A percentile compares a stretch with the other conserved stretches of the same genome.
These are phyloP conservation scores for Andricus grossulariae DNA, from an alignment of 1,140 invertebrate species.

Conservation along the genomic window DNA sequence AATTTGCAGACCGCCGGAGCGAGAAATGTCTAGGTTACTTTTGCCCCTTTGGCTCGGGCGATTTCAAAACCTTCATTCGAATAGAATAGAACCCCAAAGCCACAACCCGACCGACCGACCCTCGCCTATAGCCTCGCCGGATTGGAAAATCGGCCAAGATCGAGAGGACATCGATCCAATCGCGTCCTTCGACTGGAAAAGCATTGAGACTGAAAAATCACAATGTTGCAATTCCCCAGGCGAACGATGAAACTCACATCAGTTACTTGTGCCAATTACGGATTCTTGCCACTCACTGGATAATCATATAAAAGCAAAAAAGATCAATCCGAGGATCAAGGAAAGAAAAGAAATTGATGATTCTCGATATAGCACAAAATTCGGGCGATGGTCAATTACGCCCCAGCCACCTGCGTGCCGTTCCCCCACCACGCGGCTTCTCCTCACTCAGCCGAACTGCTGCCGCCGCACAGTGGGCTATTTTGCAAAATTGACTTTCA, in stretches of 20 bases:
- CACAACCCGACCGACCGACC: not conserved
- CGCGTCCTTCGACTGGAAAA: conserved; percentile 10
- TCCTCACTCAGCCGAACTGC: too few species aligned
- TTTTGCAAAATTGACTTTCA: too few species aligned
- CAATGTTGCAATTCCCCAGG: not conserved
- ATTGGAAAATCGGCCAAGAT: conserved; percentile 43
- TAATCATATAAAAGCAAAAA: too few species aligned
- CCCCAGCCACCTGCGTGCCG: too few species aligned
- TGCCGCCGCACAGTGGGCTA: too few species aligned
- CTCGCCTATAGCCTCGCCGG: conserved; percentile 30
- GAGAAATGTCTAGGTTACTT: conserved; percentile 60
- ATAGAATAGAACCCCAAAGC: not conserved
- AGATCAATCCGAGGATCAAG: rapidly evolving
- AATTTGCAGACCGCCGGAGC: conserved; percentile 71
- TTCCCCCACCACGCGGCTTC: too few species aligned
- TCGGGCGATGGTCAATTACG: rapidly evolving
- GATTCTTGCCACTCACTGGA: too few species aligned
- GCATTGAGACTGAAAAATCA: conserved; percentile 20
- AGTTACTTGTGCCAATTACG: too few species aligned
- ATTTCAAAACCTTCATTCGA: conserved; percentile 45
- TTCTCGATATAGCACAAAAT: too few species aligned
- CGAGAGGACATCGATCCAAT: conserved; percentile 19
- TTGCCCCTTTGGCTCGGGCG: conserved; percentile 55
- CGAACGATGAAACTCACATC: conserved; percentile 10
- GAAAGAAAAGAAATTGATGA: too few species aligned